Base-by-base conservation (phyloP, 2,113 vertebrate genomes). In the Oryzias woworae region DNA sequence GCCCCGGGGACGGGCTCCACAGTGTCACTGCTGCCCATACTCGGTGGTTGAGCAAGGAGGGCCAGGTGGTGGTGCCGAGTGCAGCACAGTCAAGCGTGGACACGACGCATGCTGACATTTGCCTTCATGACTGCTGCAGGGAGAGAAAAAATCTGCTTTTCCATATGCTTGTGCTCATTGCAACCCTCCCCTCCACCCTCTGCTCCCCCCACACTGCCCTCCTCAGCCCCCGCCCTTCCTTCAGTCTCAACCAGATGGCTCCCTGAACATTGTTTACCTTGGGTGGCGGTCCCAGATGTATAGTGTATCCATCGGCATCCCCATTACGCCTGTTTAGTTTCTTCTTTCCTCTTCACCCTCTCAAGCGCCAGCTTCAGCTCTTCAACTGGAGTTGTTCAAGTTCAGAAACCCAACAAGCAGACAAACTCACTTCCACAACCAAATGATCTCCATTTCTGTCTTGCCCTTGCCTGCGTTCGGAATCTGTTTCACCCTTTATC, bases 111-210 rank as follows among this genome's bases (percentile, higher is more conserved):
- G 90, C 91, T 92, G 88, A 95, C 94, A 95, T 97, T 97, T 95
- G 95, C 93, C 92, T 92, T 93, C 85, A 78, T 87, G 84, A 93
- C 92, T 92, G 95, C 95, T 95, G 91, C 92, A 93, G 95, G 96
- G 96, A 94, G 93, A 94, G 93, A 90, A 94, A 93, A 97, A 98
- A 96, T 96, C 96, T 98, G 97, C 90, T 95, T 98, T 96, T 96
- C 97, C 96, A 98, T 99, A 98, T 99, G 97, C 93, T 98, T 94
- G 89, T 94, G 92, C 92, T 94, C 92, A 90, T 85, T 73, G 69
- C 93, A 94, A 85, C 90, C 92, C 93, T 94, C 92, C 88, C 93
- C 94, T 92, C 92, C 92, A 93, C 94, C 76, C 80, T 83, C 80
- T 73, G 72, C 72, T 43, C 75, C 75, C 60, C 17, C n/a, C 61